Evolutionary conservation across 2,888 invertebrate genomes (phyloP), one percentile per base, ranked within the genome.

Genomic region (Orthosia gothica): DNA sequence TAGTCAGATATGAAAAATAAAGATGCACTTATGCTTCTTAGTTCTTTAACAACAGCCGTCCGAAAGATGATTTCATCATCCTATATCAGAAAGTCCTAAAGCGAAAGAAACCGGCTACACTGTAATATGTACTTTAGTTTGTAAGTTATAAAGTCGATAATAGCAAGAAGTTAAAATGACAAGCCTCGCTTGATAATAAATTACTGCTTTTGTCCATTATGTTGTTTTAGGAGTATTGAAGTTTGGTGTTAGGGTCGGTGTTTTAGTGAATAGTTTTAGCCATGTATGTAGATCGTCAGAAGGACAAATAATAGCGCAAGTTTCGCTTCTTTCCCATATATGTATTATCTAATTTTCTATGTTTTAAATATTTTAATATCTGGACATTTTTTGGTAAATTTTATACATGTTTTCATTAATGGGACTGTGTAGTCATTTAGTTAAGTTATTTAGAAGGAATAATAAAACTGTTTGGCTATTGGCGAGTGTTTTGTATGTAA

Each of bases 241-340:
- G 26, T 70, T 78, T 72, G 63, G 85, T 83, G 72, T 85, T 76
- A 86, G 84, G 73, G 47, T 79, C 40, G 52, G 65, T 83, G 70
- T 71, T 52, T 12, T 77, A 70, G 78, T 65, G 57, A 47, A 54
- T 79, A 74, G 74, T 70, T 54, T 20, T 74, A 74, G 61, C n/a
- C 62, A 62, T 23, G 11, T 59, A 23, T 54, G 26, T 76, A 79
- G 71, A 49, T 54, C 26, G 26, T 57, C 57, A 57, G 64, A 45
- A n/a, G n/a, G n/a, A n/a, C n/a, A n/a, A n/a, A n/a, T n/a, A n/a
- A 50, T 18, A 49, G 18, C 3, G 15, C 15, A 12, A 9, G 16
- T 74, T 73, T 47, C 15, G 18, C 23, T 70, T 55, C 16, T 65
- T 55, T 5, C 32, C 4, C 9, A 9, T 40, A 40, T 13, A 50